Evolutionary conservation across 2,888 invertebrate genomes (phyloP).

Genomic region (Scrobipalpa atriplicella): DNA sequence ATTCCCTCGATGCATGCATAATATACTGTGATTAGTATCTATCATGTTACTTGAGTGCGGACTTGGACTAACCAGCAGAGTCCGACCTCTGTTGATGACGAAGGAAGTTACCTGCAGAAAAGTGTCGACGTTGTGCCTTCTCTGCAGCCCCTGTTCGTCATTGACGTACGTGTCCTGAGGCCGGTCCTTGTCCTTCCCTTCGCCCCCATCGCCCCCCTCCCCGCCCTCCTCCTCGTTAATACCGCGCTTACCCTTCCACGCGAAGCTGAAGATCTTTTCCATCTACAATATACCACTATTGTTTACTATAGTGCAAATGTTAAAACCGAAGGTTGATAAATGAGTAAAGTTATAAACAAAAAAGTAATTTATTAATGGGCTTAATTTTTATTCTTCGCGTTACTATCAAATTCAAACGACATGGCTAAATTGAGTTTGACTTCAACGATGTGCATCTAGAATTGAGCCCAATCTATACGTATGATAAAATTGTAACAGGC

Average conservation of each 20-base stretch:
- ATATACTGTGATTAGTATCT: too few relatives aligned
- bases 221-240: constrained; percentile 62
- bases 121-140: constrained; percentile 89
- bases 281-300: constrained; percentile 82
- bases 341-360: too few relatives aligned
- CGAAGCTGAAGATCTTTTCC: constrained; percentile 96
- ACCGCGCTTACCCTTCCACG: constrained; percentile 93
- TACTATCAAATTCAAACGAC: too few relatives aligned
- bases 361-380: too few relatives aligned
- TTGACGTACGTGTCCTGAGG: constrained; percentile 86
- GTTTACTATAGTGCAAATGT: not conserved
- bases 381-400: too few relatives aligned
- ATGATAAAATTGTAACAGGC: too few relatives aligned
- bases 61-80: not conserved
- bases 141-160: constrained; percentile 88
- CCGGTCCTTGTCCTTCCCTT: constrained; percentile 36
- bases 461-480: too few relatives aligned
- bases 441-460: too few relatives aligned
- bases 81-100: too few relatives aligned
- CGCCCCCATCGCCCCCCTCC: constrained; percentile 33
- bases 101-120: constrained; percentile 85
- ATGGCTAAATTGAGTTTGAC: too few relatives aligned
- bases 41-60: not conserved
- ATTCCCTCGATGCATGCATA: too few relatives aligned
- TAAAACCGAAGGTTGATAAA: too few relatives aligned